Conservation (phyloP, 1,140 invertebrate genomes). For the Drosophila ercepeae region DNA sequence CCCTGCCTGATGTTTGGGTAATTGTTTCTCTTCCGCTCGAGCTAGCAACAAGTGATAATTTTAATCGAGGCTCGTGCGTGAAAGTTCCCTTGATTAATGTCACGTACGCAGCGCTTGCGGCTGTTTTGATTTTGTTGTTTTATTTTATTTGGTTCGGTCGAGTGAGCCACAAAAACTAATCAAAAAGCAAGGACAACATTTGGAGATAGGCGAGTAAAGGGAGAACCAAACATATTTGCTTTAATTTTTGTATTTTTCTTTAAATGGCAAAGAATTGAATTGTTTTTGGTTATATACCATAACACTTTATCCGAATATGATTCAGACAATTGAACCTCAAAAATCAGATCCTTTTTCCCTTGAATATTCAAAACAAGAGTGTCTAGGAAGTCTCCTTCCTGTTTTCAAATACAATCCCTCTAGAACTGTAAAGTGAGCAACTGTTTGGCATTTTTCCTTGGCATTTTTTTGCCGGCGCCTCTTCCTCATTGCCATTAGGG, state of each 20-base stretch:
- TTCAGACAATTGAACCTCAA: background rate
- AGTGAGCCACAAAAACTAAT: slow-evolving; percentile 22
- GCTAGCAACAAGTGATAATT: slow-evolving; percentile 18
- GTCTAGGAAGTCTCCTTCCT: background rate
- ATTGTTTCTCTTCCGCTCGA: slow-evolving; percentile 2
- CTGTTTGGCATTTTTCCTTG: slow-evolving; percentile 40
- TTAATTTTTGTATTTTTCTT: background rate
- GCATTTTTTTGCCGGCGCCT: slow-evolving; percentile 28
- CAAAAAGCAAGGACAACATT: slow-evolving; percentile 18
- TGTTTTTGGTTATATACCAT: no score
- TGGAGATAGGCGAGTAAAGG: background rate
- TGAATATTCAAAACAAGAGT: background rate
- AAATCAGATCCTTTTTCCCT: background rate
- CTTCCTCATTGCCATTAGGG: slow-evolving; percentile 57
- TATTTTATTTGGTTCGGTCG: slow-evolving; percentile 12
- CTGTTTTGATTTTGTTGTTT: slow-evolving; percentile 28
- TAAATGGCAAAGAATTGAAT: no score
- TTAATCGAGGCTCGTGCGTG: background rate
- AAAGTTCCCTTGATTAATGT: background rate
- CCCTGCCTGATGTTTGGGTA: background rate
- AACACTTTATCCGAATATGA: background rate
- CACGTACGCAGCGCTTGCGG: slow-evolving; percentile 13
- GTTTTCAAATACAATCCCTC: slow-evolving; percentile 10
- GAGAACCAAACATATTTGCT: slow-evolving; percentile 14
- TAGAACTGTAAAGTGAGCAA: slow-evolving; percentile 51